phyloP scores from a whole-genome alignment of 2,797 vertebrate genomes.

The Gila robusta region DNA sequence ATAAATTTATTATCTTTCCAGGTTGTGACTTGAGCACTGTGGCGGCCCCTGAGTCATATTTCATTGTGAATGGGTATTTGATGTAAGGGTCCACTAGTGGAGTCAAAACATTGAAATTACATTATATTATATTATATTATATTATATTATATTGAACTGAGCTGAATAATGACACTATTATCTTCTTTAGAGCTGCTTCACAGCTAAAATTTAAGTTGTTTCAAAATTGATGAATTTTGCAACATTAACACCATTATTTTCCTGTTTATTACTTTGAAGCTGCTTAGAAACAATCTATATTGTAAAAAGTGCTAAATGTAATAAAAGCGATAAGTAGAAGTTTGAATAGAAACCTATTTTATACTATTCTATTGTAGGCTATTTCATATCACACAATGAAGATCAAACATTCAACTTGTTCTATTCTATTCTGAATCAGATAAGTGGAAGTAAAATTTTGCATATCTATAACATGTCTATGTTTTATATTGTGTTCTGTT shows the following conservation, averaged over 20 bases:
- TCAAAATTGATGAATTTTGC: not conserved
- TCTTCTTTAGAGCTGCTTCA: not conserved
- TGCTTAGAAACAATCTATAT: not conserved
- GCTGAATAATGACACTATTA: not conserved
- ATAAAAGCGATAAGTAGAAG: not conserved
- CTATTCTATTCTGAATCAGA: not conserved
- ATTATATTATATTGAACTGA: not conserved
- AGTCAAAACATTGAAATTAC: not conserved
- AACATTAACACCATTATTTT: not conserved
- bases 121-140: not conserved
- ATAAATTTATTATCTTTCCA: constrained; percentile 41
- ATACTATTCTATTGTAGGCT: not conserved
- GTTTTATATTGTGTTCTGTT: not conserved
- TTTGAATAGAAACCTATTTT: not conserved
- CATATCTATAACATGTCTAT: not conserved
- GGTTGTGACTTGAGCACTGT: not conserved
- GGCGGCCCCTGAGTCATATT: not conserved
- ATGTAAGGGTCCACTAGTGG: not conserved
- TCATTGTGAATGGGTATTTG: constrained; percentile 15
- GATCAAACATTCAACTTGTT: not conserved
- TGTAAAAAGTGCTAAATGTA: not conserved
- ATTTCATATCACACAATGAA: not conserved
- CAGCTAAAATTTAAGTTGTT: not conserved
- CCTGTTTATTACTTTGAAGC: not conserved
- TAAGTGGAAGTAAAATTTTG: not conserved